These are phyloP conservation scores for Rana temporaria DNA, from an alignment of 2,113 vertebrate genomes.

Conservation along the genomic window DNA sequence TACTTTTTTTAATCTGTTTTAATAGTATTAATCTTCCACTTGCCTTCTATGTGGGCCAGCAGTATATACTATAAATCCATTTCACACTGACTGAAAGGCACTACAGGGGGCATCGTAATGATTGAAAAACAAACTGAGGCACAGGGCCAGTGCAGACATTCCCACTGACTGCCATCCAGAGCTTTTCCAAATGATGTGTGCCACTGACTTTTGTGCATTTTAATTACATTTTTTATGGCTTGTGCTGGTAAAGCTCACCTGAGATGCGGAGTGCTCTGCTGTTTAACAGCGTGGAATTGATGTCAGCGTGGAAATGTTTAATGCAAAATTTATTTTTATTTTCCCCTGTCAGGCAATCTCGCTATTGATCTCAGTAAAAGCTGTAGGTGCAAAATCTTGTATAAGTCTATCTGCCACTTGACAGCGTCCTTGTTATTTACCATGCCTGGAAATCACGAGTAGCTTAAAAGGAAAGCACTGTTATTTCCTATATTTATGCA, in stretches of 20 bases:
- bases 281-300: background rate
- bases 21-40: background rate
- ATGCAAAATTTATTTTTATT: background rate
- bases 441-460: background rate
- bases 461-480: no score
- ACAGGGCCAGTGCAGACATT: constrained; percentile 17
- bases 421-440: background rate
- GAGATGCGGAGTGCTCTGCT: constrained; percentile 7
- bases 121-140: constrained; percentile 38
- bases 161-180: constrained; percentile 21
- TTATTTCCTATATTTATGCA: no score
- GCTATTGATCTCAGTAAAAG: background rate
- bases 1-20: no score
- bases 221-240: constrained; percentile 31
- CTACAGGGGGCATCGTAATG: constrained; percentile 28
- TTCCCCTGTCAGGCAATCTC: background rate
- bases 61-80: background rate
- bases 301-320: constrained; percentile 20
- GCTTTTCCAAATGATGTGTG: constrained; percentile 34
- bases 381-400: background rate
- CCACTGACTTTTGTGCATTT: constrained; percentile 14
- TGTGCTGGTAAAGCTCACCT: constrained; percentile 15
- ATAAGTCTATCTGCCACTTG: background rate
- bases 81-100: constrained; percentile 8
- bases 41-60: background rate